These are phyloP conservation scores for Hypanus sabinus DNA, from an alignment of 2,113 vertebrate species.

Conservation along the genomic window DNA sequence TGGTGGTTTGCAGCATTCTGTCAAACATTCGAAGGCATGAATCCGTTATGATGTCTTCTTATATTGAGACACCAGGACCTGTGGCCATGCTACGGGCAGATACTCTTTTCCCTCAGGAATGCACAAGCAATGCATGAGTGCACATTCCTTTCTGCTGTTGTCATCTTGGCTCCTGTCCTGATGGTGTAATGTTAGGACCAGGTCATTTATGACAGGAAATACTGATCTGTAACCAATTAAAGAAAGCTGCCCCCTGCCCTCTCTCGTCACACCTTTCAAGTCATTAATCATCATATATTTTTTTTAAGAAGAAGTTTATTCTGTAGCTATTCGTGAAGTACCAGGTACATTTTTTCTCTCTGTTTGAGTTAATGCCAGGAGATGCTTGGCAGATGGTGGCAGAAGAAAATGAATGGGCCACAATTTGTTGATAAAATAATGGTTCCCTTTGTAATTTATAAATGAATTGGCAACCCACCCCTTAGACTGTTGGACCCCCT, in stretches of 20 bases:
- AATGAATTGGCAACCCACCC: background rate
- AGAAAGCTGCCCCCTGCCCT: slow-evolving; percentile 33
- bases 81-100: slow-evolving; percentile 44
- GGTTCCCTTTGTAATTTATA: background rate
- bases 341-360: background rate
- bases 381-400: background rate
- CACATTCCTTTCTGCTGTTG: slow-evolving; percentile 65
- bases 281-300: background rate
- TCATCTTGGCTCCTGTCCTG: slow-evolving; percentile 64
- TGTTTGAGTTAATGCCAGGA: background rate
- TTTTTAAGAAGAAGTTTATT: background rate
- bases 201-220: slow-evolving; percentile 56
- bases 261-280: background rate
- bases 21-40: slow-evolving; percentile 49
- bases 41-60: slow-evolving; percentile 52
- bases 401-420: background rate
- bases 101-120: slow-evolving; percentile 48
- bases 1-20: slow-evolving; percentile 38
- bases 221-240: slow-evolving; percentile 46
- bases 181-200: slow-evolving; percentile 64
- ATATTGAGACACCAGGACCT: slow-evolving; percentile 48
- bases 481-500: no score
- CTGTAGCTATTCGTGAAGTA: background rate
- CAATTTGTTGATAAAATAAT: background rate
- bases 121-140: slow-evolving; percentile 54